These are phyloP conservation scores for Blennius ocellaris DNA, from an alignment of 2,113 vertebrate genomes.

Conservation along the genomic window DNA sequence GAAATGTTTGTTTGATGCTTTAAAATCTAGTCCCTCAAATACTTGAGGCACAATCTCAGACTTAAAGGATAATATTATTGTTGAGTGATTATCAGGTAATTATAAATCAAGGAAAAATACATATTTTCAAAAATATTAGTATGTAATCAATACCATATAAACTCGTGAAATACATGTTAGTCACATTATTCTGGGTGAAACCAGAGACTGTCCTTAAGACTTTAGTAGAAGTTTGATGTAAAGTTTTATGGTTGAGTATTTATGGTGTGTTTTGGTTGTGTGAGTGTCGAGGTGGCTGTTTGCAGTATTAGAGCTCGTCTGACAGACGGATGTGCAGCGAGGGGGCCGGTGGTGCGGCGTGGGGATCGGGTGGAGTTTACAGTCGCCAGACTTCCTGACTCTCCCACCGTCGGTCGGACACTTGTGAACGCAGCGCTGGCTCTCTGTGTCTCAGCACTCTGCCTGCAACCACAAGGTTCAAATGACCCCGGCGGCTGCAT, in stretches of 20 bases:
- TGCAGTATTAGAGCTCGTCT: conserved; percentile 28
- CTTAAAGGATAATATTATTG: too few species aligned
- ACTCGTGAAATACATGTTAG: too few species aligned
- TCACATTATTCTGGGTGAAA: too few species aligned
- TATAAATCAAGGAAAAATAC: too few species aligned
- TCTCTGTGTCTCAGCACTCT: conserved; percentile 85
- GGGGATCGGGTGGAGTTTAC: conserved; percentile 78
- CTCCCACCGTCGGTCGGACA: conserved; percentile 79
- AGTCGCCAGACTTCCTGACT: conserved; percentile 92
- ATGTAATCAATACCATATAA: too few species aligned
- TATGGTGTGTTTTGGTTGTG: too few species aligned
- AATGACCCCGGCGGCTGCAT: conserved; percentile 83
- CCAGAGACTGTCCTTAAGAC: too few species aligned
- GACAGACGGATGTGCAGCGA: conserved; percentile 12
- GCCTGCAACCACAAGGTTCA: conserved; percentile 89
- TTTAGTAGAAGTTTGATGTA: neutral
- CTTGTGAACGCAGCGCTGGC: conserved; percentile 82
- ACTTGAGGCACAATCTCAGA: too few species aligned
- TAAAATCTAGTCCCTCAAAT: too few species aligned
- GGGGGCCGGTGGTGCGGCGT: neutral
- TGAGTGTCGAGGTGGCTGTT: conserved; percentile 4
- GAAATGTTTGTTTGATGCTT: too few species aligned
- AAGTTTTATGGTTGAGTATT: neutral
- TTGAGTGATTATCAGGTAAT: too few species aligned
- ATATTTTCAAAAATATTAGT: too few species aligned